These are phyloP conservation scores for Aromia moschata DNA, from an alignment of 2,888 invertebrate genomes.

Conservation along the genomic window DNA sequence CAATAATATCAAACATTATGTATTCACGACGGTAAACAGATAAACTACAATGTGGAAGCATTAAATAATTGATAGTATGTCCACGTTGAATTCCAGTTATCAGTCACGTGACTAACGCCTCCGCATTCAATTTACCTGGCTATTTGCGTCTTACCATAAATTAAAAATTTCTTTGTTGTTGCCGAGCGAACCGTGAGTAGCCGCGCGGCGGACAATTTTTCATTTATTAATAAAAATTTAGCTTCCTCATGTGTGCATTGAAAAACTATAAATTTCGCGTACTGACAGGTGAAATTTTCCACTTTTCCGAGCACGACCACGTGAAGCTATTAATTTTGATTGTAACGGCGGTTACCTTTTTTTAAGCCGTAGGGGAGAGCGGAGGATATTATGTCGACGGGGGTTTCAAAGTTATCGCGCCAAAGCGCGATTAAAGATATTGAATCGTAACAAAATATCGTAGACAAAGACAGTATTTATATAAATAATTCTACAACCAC, in stretches of 20 bases:
- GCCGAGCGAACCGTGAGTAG: slow-evolving; percentile 5
- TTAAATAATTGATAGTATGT: too few species aligned
- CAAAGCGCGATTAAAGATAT: too few species aligned
- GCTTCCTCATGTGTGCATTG: slow-evolving; percentile 24
- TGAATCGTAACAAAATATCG: too few species aligned
- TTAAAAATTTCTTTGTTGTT: slow-evolving; percentile 4
- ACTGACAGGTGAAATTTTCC: slow-evolving; percentile 32
- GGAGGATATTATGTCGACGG: too few species aligned
- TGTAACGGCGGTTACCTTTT: slow-evolving; percentile 23
- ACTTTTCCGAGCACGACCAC: slow-evolving; percentile 23
- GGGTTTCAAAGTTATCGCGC: too few species aligned
- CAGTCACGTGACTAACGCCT: neutral
- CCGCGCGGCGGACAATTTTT: slow-evolving; percentile 25
- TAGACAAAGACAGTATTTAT: too few species aligned
- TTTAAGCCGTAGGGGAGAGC: too few species aligned
- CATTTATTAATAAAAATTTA: slow-evolving; percentile 29
- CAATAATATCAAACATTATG: too few species aligned
- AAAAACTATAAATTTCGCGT: slow-evolving; percentile 28
- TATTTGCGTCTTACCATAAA: neutral
- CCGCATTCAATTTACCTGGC: neutral
- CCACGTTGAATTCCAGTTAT: too few species aligned
- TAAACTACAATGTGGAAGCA: too few species aligned
- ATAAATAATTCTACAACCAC: too few species aligned
- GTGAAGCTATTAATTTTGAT: slow-evolving; percentile 35
- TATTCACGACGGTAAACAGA: too few species aligned